Percentiles rank a stretch among this genome's conserved stretches.
Evolutionary conservation across 2,797 vertebrate species (phyloP).

Genomic region (Coregonus suidteri): DNA sequence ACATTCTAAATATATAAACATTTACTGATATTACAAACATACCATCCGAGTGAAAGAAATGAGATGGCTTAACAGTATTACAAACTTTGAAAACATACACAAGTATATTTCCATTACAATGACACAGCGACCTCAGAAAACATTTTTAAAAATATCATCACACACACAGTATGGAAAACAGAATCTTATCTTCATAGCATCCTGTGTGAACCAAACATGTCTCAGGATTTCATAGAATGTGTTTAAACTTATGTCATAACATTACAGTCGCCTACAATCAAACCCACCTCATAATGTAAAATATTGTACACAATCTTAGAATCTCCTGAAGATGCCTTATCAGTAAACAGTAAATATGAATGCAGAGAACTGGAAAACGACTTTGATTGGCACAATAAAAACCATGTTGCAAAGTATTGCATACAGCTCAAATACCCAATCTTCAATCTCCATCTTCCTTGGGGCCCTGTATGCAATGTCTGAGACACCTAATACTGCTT

Average conservation of each 20-base stretch:
- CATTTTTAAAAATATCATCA: slow-evolving; percentile 45
- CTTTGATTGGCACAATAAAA: slow-evolving; percentile 64
- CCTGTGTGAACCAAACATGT: slow-evolving; percentile 49
- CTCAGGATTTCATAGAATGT: slow-evolving; percentile 6
- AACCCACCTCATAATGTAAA: slow-evolving; percentile 40
- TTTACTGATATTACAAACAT: slow-evolving; percentile 84
- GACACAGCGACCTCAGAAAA: slow-evolving; percentile 81
- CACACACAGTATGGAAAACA: slow-evolving; percentile 58
- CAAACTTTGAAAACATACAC: slow-evolving; percentile 77
- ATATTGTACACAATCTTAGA: slow-evolving; percentile 11
- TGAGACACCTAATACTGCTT: slow-evolving; percentile 42
- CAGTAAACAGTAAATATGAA: slow-evolving; percentile 53
- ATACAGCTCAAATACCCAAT: slow-evolving; percentile 56
- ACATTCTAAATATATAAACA: slow-evolving; percentile 89
- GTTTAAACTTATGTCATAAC: slow-evolving; percentile 58
- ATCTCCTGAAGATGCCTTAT: not conserved
- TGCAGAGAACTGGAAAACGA: slow-evolving; percentile 55
- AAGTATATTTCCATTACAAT: slow-evolving; percentile 74
- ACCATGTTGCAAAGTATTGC: slow-evolving; percentile 52
- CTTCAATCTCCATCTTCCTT: slow-evolving; percentile 14
- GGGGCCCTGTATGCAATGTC: no score
- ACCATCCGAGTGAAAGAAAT: slow-evolving; percentile 74
- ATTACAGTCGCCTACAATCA: slow-evolving; percentile 64
- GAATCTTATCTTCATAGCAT: slow-evolving; percentile 47
- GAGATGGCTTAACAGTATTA: slow-evolving; percentile 79